Conservation (phyloP, 1,140 invertebrate species). For the Notospermus geniculatus region DNA sequence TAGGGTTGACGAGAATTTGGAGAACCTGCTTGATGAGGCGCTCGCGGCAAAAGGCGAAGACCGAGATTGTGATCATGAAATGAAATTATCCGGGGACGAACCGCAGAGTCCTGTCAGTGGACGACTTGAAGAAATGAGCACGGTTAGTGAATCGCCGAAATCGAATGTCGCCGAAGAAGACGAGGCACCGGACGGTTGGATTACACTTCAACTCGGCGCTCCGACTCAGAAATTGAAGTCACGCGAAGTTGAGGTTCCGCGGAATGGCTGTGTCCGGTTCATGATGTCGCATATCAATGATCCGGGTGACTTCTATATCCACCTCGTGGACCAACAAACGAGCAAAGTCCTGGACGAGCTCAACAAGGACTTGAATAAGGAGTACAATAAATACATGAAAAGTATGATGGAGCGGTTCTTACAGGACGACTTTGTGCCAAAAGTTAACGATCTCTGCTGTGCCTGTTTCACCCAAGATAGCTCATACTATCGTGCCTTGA, state of each 20-base stretch:
- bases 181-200: not conserved
- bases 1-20: too few relatives aligned
- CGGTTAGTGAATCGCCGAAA: not conserved
- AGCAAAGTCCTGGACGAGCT: not conserved
- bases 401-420: slow-evolving; percentile 1
- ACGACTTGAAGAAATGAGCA: too few relatives aligned
- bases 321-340: not conserved
- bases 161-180: not conserved
- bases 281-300: slow-evolving; percentile 11
- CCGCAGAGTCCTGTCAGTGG: too few relatives aligned
- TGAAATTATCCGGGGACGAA: too few relatives aligned
- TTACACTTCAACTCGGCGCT: not conserved
- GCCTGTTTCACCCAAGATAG: not conserved
- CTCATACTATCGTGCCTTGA: not conserved
- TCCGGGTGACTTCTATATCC: slow-evolving; percentile 9
- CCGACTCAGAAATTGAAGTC: not conserved
- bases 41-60: too few relatives aligned
- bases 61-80: too few relatives aligned
- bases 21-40: too few relatives aligned
- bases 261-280: not conserved
- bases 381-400: not conserved
- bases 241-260: not conserved
- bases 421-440: not conserved
- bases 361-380: not conserved
- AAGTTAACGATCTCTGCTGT: slow-evolving; percentile 6